Evolutionary conservation across 2,797 vertebrate species (phyloP).

Genomic region (Notamacropus eugenii): DNA sequence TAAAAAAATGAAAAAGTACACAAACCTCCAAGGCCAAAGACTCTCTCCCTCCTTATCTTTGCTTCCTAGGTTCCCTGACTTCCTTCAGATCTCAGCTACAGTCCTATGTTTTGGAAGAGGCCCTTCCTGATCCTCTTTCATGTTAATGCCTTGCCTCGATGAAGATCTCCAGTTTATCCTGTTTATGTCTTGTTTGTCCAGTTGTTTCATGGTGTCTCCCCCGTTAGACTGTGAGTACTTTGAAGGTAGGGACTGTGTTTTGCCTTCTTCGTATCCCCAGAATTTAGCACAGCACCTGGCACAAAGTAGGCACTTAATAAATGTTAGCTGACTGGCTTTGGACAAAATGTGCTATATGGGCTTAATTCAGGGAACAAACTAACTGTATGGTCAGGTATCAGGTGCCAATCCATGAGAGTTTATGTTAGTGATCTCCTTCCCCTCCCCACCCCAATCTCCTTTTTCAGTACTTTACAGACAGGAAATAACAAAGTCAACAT

Average conservation of each 20-base stretch:
- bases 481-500: slow-evolving; percentile 10
- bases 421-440: not conserved
- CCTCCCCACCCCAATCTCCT: not conserved
- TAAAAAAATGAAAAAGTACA: not conserved
- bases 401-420: not conserved
- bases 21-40: not conserved
- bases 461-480: slow-evolving; percentile 3
- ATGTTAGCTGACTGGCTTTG: not conserved
- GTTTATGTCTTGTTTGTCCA: not conserved
- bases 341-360: not conserved
- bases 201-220: not conserved
- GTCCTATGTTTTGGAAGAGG: not conserved
- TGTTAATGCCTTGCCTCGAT: not conserved
- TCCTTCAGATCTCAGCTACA: not conserved
- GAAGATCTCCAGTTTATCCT: not conserved
- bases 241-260: not conserved
- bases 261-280: not conserved
- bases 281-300: not conserved
- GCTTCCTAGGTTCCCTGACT: not conserved
- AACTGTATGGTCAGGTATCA: not conserved
- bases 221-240: not conserved
- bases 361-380: not conserved
- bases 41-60: not conserved
- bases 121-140: not conserved
- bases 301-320: not conserved